A percentile compares a stretch with the other conserved stretches of the same genome.
Evolutionary conservation across 2,797 vertebrate genomes (phyloP).

Genomic region (Mallotus villosus): DNA sequence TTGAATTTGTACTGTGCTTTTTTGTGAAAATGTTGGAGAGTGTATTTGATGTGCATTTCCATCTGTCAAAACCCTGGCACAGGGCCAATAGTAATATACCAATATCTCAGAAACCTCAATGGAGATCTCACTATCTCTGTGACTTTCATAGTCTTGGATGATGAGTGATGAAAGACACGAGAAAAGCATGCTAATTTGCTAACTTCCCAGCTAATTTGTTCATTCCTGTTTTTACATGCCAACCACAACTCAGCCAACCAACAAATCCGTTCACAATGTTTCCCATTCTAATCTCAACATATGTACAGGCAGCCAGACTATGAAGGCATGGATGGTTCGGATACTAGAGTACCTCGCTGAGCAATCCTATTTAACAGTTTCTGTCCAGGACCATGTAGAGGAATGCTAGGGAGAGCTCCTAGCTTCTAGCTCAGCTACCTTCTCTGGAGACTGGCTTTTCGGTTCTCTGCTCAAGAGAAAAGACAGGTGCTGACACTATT

Average conservation of each 20-base stretch:
- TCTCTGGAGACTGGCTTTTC: too few relatives aligned
- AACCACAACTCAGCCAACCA: background rate
- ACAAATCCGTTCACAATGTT: conserved; percentile 23
- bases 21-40: background rate
- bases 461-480: too few relatives aligned
- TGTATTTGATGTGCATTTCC: background rate
- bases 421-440: too few relatives aligned
- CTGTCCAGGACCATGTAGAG: too few relatives aligned
- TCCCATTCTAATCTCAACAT: conserved; percentile 48
- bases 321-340: background rate
- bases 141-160: background rate
- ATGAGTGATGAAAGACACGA: background rate
- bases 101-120: background rate
- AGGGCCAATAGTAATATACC: background rate
- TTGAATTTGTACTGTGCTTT: background rate
- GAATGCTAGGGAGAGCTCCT: too few relatives aligned
- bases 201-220: background rate
- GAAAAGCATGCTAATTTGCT: background rate
- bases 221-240: background rate
- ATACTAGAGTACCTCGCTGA: too few relatives aligned
- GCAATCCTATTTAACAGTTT: too few relatives aligned
- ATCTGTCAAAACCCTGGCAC: background rate
- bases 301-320: conserved; percentile 35
- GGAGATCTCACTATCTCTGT: background rate
- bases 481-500: too few relatives aligned